Evolutionary conservation across 30 jellyfish, hydroid and myxozoan genomes (phyloP), one percentile per base, ranked within the genome.

Genomic region (Aurelia coerulea): DNA sequence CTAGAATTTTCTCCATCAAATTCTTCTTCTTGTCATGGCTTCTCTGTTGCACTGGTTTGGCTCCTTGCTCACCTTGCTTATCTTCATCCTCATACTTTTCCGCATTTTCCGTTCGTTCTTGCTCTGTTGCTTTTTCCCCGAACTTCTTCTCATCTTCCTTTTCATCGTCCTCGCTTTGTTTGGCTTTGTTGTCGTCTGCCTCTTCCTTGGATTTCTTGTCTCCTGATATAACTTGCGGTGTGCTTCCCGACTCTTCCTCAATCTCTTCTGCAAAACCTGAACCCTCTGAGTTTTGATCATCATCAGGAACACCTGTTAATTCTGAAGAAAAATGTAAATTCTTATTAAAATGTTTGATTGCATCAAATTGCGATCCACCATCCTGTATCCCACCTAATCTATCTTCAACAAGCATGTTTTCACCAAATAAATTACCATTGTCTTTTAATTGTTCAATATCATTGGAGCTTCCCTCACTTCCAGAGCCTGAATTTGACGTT

Each of bases 51-150:
- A 62, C 95, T 74, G 86, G 86, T 34, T 76, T 68, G 31, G 71
- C 79, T 1, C 64, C 65, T 15, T 65, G 37, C 10, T 85, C 80
- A 7, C 31, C 79, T 19, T 62, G 73, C 56, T 72, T 34, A 42
- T 85, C 95, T 65, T 65, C 88, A 65, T 85, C 95, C 67, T 85
- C 95, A 37, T 85, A 85, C 46, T 85, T 76, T 68, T 85, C 95
- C 1, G 95, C 89, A 63, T 76, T 74, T 65, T 74, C 95, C 2
- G 80, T 67, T 62, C 73, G 46, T 34, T 85, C 95, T 46, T 64
- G 64, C 56, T 76, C 74, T n/a, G 84, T 73, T 62, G 95, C 95
- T 31, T 50, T 65, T 42, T 75, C 67, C 29, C 71, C 76, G 2
- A 49, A 15, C n/a, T 76, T 74, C 65, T 85, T 54, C 46, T 75